Percentiles rank a stretch among this genome's conserved stretches.
phyloP scores from a whole-genome alignment of 2,797 vertebrate species.

The Danionella dracula region DNA sequence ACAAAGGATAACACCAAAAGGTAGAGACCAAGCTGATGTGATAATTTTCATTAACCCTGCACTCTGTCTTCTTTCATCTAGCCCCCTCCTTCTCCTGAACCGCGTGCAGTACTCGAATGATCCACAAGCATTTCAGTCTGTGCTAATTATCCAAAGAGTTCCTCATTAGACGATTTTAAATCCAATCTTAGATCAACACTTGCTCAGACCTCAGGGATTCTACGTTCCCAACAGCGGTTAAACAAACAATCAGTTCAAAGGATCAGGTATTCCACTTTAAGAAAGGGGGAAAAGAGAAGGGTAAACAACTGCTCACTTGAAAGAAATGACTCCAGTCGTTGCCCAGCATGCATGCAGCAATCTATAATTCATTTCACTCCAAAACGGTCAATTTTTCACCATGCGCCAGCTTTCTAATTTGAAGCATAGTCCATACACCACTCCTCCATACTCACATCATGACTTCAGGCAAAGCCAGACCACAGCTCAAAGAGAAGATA shows the following conservation, averaged over 20 bases:
- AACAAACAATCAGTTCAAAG: slow-evolving; percentile 77
- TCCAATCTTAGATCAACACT: slow-evolving; percentile 76
- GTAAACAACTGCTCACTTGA: slow-evolving; percentile 77
- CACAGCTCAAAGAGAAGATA: neutral
- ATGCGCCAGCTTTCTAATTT: slow-evolving; percentile 57
- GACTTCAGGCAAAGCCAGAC: slow-evolving; percentile 30
- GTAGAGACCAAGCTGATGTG: slow-evolving; percentile 68
- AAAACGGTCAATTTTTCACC: slow-evolving; percentile 54
- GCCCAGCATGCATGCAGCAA: slow-evolving; percentile 59
- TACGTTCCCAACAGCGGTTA: slow-evolving; percentile 73
- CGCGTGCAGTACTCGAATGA: slow-evolving; percentile 74
- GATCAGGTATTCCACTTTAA: slow-evolving; percentile 68
- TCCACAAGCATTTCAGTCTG: slow-evolving; percentile 72
- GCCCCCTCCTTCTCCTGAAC: slow-evolving; percentile 49
- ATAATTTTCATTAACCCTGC: slow-evolving; percentile 74
- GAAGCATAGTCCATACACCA: slow-evolving; percentile 50
- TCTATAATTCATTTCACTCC: slow-evolving; percentile 61
- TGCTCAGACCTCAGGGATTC: slow-evolving; percentile 74
- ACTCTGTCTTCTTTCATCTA: slow-evolving; percentile 67
- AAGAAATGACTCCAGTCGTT: slow-evolving; percentile 58
- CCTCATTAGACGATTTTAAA: slow-evolving; percentile 81
- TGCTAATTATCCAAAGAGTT: slow-evolving; percentile 72
- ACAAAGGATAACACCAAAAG: slow-evolving; percentile 63
- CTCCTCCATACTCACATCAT: slow-evolving; percentile 27
- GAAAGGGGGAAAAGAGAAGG: slow-evolving; percentile 55